phyloP scores from a whole-genome alignment of 2,888 invertebrate genomes.

The Watsonalla cultraria region DNA sequence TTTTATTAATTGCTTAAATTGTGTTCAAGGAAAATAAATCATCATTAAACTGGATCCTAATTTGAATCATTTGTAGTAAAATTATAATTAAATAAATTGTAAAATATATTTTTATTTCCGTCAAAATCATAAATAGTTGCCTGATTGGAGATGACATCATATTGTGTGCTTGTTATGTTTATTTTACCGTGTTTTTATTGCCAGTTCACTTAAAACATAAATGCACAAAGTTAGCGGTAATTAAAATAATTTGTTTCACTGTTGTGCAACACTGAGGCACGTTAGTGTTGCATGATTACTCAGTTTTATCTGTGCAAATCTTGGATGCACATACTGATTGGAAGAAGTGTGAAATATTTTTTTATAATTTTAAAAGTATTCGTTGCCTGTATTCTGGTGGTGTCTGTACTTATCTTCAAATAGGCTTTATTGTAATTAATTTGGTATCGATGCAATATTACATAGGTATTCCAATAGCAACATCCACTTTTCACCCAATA shows the following conservation, averaged over 20 bases:
- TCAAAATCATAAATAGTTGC: constrained; percentile 10
- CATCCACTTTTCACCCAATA: no score
- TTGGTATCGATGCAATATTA: no score
- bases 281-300: constrained; percentile 22
- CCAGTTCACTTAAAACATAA: constrained; percentile 22
- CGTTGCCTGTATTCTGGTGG: no score
- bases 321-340: no score
- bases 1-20: background rate
- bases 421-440: no score
- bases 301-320: constrained; percentile 12
- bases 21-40: background rate
- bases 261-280: constrained; percentile 20
- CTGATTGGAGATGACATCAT: constrained; percentile 26
- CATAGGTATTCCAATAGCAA: no score
- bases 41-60: background rate
- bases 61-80: background rate
- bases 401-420: no score
- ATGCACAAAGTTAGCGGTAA: constrained; percentile 34
- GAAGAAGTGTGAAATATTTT: no score
- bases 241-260: constrained; percentile 37
- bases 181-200: constrained; percentile 43
- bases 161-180: constrained; percentile 25
- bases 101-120: background rate
- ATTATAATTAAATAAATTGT: background rate
- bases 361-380: no score